These are phyloP conservation scores for Fregata magnificens DNA, from an alignment of 2,113 vertebrate genomes.

Conservation along the genomic window DNA sequence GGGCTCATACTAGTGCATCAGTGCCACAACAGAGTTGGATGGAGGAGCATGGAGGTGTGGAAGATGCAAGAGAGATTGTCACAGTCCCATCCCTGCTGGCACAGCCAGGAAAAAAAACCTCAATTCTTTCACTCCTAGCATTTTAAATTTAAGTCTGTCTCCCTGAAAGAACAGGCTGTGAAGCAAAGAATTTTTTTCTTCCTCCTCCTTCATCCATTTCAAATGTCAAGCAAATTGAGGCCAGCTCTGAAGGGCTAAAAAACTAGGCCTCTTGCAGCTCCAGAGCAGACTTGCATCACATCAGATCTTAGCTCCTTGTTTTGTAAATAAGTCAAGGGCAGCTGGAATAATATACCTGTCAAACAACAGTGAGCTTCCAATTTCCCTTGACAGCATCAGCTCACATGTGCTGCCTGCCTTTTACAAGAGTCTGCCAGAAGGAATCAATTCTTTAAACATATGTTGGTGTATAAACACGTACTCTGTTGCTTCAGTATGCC, in stretches of 20 bases:
- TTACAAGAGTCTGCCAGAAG: not conserved
- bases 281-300: not conserved
- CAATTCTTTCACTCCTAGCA: not conserved
- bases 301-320: not conserved
- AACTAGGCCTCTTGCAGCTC: not conserved
- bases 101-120: not conserved
- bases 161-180: not conserved
- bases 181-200: not conserved
- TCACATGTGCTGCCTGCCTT: not conserved
- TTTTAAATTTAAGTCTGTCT: not conserved
- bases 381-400: slow-evolving; percentile 52
- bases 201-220: not conserved
- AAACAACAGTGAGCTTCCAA: slow-evolving; percentile 58
- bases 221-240: not conserved
- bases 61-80: not conserved
- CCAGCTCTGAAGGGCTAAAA: not conserved
- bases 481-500: not conserved
- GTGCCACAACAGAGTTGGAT: accelerated
- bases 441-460: not conserved
- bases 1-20: accelerated
- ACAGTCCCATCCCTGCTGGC: not conserved
- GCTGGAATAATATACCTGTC: slow-evolving; percentile 72
- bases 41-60: not conserved
- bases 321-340: slow-evolving; percentile 68
- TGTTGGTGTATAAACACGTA: not conserved